phyloP scores from a whole-genome alignment of 2,113 vertebrate genomes.

The Camelus dromedarius region DNA sequence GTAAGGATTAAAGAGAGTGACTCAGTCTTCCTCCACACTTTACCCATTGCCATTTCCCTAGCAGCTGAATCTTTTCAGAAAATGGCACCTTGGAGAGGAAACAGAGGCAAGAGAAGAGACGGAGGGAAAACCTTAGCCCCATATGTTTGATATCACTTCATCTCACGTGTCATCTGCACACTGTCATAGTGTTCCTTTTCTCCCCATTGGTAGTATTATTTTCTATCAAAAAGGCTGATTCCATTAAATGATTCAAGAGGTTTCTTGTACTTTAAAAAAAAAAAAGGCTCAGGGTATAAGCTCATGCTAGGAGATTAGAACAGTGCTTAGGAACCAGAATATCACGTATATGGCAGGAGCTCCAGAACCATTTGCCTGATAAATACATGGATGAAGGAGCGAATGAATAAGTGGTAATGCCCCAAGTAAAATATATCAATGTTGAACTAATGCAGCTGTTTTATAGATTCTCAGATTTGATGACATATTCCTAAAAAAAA shows the following conservation, averaged over 20 bases:
- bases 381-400: background rate
- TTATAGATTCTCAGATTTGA: constrained; percentile 16
- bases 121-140: background rate
- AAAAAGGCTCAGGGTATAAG: background rate
- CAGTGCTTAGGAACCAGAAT: background rate
- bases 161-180: background rate
- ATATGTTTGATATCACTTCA: background rate
- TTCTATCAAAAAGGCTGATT: background rate
- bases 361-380: background rate
- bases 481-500: constrained; percentile 15
- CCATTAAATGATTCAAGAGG: background rate
- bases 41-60: constrained; percentile 40
- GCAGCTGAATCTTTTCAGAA: constrained; percentile 57
- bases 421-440: background rate
- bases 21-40: constrained; percentile 23
- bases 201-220: background rate
- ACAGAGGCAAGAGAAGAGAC: background rate
- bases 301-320: background rate
- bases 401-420: background rate
- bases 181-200: background rate
- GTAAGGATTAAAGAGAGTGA: constrained; percentile 50
- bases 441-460: background rate
- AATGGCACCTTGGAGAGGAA: constrained; percentile 47
- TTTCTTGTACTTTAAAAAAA: background rate
- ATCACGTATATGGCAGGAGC: background rate